Evolutionary conservation across 2,888 invertebrate genomes (phyloP), one percentile per base, ranked within the genome.

Genomic region (Odontocolon sp.): DNA sequence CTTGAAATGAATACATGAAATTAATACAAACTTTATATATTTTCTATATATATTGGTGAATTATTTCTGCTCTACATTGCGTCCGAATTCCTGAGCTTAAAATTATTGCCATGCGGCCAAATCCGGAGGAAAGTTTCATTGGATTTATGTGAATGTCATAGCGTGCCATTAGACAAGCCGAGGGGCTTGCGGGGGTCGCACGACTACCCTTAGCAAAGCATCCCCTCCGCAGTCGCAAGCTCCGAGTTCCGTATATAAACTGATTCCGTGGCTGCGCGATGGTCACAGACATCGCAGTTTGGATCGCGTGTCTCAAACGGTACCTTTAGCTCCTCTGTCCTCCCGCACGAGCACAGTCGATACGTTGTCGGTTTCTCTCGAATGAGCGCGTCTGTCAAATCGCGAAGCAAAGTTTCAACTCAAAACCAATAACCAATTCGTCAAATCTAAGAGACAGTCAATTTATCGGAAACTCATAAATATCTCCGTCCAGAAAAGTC

Each of bases 301-400:
- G 80, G 83, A 86, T 88, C 88, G 89, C 89, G 88, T 89, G 89
- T 85, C 85, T 68, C 78, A 81, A 84, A 83, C 81, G 70, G 72
- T 71, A 81, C 79, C 75, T 76, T 64, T 78, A 71, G 72, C 72
- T 78, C 80, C 82, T 69, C 76, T 82, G 83, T 85, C 84, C 80
- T 77, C 81, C 77, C 81, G 61, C 81, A 81, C 84, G 76, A 82
- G 78, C 70, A 81, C 74, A 86, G 86, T 84, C 87, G 71, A 86
- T 86, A 87, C 81, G 54, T 56, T 69, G 70, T 67, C 73, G 64
- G 64, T 67, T 75, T 66, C 68, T 45, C 69, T 50, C 61, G 63
- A 68, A 78, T 64, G 56, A 69, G 59, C 54, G 16, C 66, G 63
- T 42, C 64, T 50, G 40, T 56, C 40, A 66, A 40, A 50, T 63